Percentiles rank a stretch among this genome's conserved stretches.
Evolutionary conservation across 2,888 invertebrate species (phyloP).

Genomic region (Kryphioiulus occultus): DNA sequence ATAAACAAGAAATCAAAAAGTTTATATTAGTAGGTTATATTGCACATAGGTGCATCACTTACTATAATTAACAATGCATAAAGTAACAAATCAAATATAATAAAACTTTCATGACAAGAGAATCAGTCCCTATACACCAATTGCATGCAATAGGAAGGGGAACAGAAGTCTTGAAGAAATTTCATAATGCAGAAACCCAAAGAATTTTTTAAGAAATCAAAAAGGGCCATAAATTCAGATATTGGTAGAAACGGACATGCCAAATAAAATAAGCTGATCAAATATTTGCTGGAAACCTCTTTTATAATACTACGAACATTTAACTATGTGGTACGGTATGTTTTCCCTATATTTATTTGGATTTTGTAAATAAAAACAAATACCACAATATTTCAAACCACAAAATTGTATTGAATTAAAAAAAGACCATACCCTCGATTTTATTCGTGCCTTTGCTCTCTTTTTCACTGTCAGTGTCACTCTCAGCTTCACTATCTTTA

Average conservation of each 20-base stretch:
- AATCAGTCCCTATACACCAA: background rate
- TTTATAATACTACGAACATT: background rate
- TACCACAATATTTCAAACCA: background rate
- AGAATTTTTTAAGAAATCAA: background rate
- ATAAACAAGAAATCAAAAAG: background rate
- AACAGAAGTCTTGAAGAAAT: background rate
- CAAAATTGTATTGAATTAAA: background rate
- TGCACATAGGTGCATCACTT: background rate
- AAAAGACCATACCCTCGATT: conserved; percentile 48
- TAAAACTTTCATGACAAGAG: background rate
- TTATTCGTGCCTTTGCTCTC: conserved; percentile 40
- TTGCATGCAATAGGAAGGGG: background rate
- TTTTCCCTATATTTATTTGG: background rate
- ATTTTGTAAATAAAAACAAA: background rate
- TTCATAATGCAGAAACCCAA: background rate
- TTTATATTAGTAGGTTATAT: conserved; percentile 12
- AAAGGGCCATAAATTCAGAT: background rate
- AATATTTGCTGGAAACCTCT: background rate
- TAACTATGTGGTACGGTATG: background rate
- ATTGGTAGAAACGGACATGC: background rate
- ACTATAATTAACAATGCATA: background rate
- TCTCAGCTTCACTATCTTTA: conserved; percentile 45
- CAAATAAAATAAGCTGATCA: background rate
- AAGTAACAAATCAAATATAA: background rate
- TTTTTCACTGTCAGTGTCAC: conserved; percentile 49